Percentiles rank a stretch among this genome's conserved stretches.
Evolutionary conservation across 2,113 vertebrate genomes (phyloP).

Genomic region (Phaetusa simplex): DNA sequence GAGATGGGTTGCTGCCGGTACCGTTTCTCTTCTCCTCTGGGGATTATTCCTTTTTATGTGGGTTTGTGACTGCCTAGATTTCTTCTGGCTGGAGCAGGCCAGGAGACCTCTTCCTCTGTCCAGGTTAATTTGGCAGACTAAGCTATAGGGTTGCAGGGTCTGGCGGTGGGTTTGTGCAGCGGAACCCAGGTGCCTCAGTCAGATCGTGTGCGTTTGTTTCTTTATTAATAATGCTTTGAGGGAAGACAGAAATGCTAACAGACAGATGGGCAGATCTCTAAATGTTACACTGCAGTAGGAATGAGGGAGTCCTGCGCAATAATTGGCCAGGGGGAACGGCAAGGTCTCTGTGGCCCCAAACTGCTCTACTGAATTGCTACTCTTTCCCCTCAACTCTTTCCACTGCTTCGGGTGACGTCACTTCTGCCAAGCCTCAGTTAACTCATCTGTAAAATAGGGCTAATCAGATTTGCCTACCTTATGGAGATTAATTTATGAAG

Average conservation of each 20-base stretch:
- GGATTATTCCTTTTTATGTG: not conserved
- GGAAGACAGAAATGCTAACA: not conserved
- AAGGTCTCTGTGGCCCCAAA: not conserved
- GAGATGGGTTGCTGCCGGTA: not conserved
- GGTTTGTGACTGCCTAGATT: not conserved
- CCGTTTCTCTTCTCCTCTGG: not conserved
- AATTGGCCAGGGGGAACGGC: not conserved
- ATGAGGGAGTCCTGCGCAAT: not conserved
- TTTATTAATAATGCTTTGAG: not conserved
- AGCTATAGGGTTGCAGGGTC: not conserved
- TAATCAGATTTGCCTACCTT: conserved; percentile 47
- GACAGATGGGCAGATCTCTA: not conserved
- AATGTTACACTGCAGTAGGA: not conserved
- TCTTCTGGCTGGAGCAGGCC: not conserved
- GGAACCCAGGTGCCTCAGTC: not conserved
- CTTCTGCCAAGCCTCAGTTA: conserved; percentile 25
- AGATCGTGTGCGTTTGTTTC: not conserved
- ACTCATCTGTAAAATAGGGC: conserved; percentile 35
- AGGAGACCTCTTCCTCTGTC: not conserved
- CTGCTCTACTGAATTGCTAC: not conserved
- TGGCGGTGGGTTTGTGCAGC: not conserved
- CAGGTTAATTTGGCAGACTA: not conserved
- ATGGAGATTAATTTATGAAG: conserved; percentile 44
- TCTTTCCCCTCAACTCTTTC: not conserved
- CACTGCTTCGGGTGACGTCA: not conserved